Evolutionary conservation across 2,113 vertebrate genomes (phyloP), one percentile per base, ranked within the genome.

Genomic region (Vidua chalybeata): DNA sequence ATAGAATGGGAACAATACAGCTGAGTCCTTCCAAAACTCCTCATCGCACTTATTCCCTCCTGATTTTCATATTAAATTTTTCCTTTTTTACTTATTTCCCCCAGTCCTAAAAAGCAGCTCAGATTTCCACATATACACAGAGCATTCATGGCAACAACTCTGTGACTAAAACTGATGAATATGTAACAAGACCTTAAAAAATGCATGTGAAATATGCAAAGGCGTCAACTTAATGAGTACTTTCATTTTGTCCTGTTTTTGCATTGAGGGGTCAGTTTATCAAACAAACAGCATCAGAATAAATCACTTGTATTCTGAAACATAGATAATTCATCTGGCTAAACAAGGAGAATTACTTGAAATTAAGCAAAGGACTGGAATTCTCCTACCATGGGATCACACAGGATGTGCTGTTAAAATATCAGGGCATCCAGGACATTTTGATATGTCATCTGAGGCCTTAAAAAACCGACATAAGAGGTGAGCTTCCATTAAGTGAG

Each of bases 111-210:
- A 85, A 49, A 89, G 71, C 37, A 90, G 31, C 49, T 87, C 49
- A 64, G n/a, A 56, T 72, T 87, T 19, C 37, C 52, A 79, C 35
- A 24, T 74, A 72, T 67, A 54, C 59, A 89, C 74, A 89, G 41
- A 75, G 26, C 31, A 49, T 52, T 87, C n/a, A 75, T 14, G 11
- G 75, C 6, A 7, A 64, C 39, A 94, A 81, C 10, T 90, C 72
- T 51, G 33, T 86, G 76, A 75, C 56, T 87, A 69, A 66, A 43
- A 89, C 52, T 72, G 68, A 48, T 84, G 11, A 88, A 84, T 84
- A 86, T 61, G 48, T 75, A 94, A 90, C 24, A 59, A 19, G 43
- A 74, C 37, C 76, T 90, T 84, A 45, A 96, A 89, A 93, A 89
- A 89, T 46, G 30, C 21, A 35, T 72, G 73, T 81, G 69, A 81